phyloP scores from a whole-genome alignment of 2,888 invertebrate genomes.

The Drosophila phalerata region DNA sequence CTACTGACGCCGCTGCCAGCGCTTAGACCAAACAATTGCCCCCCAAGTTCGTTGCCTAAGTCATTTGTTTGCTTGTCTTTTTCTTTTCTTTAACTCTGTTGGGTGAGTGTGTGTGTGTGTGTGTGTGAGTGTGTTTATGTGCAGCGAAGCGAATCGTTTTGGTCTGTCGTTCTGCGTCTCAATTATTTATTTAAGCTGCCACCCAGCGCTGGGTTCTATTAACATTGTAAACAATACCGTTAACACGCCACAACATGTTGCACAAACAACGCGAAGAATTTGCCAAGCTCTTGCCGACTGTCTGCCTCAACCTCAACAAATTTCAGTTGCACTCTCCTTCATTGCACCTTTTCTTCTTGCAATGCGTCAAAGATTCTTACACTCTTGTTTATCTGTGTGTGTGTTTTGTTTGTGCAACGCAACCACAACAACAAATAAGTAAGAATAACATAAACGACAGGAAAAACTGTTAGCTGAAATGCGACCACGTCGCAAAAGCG shows the following conservation, averaged over 20 bases:
- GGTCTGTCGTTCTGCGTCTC: constrained; percentile 57
- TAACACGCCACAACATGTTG: constrained; percentile 69
- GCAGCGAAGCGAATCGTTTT: constrained; percentile 65
- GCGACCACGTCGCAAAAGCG: constrained; percentile 50
- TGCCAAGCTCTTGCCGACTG: constrained; percentile 33
- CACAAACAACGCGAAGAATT: constrained; percentile 49
- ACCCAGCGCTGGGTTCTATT: constrained; percentile 70
- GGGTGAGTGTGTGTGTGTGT: constrained; percentile 7
- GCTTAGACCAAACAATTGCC: constrained; percentile 7
- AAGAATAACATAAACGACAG: constrained; percentile 45
- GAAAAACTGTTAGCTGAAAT: constrained; percentile 70
- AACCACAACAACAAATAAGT: constrained; percentile 37
- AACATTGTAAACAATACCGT: constrained; percentile 82
- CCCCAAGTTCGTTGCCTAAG: constrained; percentile 72
- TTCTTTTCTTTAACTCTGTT: constrained; percentile 11
- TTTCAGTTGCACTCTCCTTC: constrained; percentile 16
- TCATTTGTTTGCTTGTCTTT: constrained; percentile 63
- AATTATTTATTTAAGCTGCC: constrained; percentile 77
- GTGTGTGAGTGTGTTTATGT: constrained; percentile 21
- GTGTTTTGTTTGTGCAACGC: constrained; percentile 50
- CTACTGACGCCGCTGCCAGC: constrained; percentile 15
- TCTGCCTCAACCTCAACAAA: constrained; percentile 25
- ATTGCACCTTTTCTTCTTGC: background rate
- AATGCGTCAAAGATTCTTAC: constrained; percentile 51
- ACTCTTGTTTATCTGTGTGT: constrained; percentile 1